phyloP scores from a whole-genome alignment of 1,140 invertebrate species.

The Papilio aristodemus region DNA sequence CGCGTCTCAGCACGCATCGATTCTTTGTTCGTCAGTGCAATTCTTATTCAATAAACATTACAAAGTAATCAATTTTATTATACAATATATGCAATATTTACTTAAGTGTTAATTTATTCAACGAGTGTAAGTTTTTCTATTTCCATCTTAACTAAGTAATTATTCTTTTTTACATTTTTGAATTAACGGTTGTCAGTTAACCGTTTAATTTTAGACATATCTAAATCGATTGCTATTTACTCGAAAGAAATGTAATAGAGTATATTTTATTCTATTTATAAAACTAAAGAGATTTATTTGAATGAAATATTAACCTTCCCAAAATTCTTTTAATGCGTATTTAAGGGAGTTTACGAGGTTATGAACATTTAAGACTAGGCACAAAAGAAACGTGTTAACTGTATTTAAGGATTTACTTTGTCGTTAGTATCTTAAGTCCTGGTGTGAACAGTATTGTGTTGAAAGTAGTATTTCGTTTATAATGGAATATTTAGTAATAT shows the following conservation, averaged over 20 bases:
- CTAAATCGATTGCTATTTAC: no score
- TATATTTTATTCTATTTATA: no score
- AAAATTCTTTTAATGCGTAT: no score
- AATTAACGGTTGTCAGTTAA: background rate
- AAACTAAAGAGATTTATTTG: no score
- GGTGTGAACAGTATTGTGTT: background rate
- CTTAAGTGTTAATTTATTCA: background rate
- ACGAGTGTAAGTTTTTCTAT: background rate
- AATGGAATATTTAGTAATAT: conserved; percentile 15
- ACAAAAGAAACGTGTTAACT: no score
- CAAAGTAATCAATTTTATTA: conserved; percentile 23
- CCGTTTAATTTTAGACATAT: no score
- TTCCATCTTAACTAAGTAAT: conserved; percentile 2
- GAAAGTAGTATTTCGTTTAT: background rate
- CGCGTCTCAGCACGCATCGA: conserved; percentile 37
- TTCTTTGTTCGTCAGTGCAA: conserved; percentile 24
- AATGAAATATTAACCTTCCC: no score
- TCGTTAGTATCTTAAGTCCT: background rate
- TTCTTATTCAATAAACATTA: conserved; percentile 23
- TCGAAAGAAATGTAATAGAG: no score
- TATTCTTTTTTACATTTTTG: background rate
- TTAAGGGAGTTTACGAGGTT: no score
- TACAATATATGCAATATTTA: conserved; percentile 14
- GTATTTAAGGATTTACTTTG: background rate
- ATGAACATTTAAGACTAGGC: no score